These are phyloP conservation scores for Macrocentrus cingulum DNA, from an alignment of 1,140 invertebrate species.

Conservation along the genomic window DNA sequence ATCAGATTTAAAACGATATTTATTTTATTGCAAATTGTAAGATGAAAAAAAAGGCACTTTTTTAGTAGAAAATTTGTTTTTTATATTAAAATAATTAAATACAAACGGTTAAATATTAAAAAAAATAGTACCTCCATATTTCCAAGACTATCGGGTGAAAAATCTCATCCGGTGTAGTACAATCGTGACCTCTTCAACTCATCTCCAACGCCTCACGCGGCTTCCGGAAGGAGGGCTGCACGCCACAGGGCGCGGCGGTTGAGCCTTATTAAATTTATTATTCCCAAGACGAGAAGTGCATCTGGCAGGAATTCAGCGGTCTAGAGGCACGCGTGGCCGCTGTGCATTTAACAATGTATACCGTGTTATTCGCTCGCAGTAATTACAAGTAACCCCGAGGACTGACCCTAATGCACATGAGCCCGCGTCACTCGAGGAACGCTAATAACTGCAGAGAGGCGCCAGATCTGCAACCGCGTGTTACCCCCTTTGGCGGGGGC, in stretches of 20 bases:
- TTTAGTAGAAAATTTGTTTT: no score
- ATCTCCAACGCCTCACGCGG: no score
- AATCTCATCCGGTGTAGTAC: constrained; percentile 6
- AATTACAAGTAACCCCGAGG: constrained; percentile 41
- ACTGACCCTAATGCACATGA: constrained; percentile 39
- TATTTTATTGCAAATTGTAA: no score
- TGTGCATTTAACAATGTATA: background rate
- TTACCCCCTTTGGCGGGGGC: constrained; percentile 6
- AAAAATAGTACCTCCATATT: no score
- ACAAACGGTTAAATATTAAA: no score
- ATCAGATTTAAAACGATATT: no score
- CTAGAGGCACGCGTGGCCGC: constrained; percentile 12
- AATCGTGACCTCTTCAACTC: no score
- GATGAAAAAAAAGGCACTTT: no score
- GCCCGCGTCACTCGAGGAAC: constrained; percentile 35
- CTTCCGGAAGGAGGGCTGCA: no score
- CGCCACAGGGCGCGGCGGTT: no score
- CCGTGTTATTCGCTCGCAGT: constrained; percentile 29
- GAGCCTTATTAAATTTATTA: constrained; percentile 1
- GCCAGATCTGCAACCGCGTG: constrained; percentile 6
- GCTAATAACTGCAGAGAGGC: constrained; percentile 1
- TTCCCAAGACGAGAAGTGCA: background rate
- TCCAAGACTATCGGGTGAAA: background rate
- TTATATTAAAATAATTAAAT: no score
- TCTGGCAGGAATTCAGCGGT: background rate